Evolutionary conservation across 1,140 invertebrate species (phyloP).

Genomic region (Drosophila seguyi): DNA sequence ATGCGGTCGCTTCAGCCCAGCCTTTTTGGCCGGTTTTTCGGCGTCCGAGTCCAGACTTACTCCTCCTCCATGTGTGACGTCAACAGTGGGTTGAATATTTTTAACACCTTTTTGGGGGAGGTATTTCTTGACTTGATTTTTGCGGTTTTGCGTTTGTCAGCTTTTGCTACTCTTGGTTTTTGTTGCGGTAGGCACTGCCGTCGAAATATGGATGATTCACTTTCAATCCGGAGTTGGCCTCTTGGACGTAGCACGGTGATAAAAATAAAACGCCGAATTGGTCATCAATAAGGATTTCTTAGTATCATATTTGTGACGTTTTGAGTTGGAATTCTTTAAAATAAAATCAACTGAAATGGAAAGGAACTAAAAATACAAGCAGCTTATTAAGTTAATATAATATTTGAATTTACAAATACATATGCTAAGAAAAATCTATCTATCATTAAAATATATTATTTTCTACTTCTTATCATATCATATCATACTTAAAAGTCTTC

Average conservation of each 20-base stretch:
- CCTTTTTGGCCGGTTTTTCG: conserved; percentile 29
- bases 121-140: conserved; percentile 1
- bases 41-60: background rate
- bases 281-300: conserved; percentile 31
- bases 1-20: conserved; percentile 41
- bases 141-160: conserved; percentile 22
- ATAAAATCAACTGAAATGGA: no score
- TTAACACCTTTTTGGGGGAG: conserved; percentile 15
- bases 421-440: background rate
- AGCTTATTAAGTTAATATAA: no score
- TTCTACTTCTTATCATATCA: no score
- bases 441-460: background rate
- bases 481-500: background rate
- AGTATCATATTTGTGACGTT: conserved; percentile 21
- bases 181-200: conserved; percentile 56
- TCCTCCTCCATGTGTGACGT: conserved; percentile 20
- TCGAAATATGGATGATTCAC: conserved; percentile 20
- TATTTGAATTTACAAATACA: background rate
- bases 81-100: conserved; percentile 21
- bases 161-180: conserved; percentile 26
- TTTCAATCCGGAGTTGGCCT: background rate
- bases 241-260: background rate
- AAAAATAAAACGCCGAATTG: conserved; percentile 3
- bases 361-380: background rate
- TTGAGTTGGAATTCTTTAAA: background rate